Conservation (phyloP, 2,797 vertebrate species). For the Xenopus petersii region DNA sequence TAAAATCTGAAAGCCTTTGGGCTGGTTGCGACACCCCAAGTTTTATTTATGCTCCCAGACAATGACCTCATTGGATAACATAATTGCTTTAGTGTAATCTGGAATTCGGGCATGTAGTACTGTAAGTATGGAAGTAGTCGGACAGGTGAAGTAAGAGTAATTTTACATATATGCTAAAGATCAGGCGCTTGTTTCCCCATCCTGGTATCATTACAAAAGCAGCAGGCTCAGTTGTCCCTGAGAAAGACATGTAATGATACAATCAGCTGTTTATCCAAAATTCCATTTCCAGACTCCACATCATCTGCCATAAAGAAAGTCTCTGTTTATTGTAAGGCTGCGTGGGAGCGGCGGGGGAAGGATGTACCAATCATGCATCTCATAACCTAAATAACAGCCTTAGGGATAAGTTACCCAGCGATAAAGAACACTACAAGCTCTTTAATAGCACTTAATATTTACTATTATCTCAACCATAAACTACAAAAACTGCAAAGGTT, state of each 20-base stretch:
- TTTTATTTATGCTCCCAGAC: too few species aligned
- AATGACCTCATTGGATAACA: too few species aligned
- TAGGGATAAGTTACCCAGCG: background rate
- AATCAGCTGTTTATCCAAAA: constrained; percentile 16
- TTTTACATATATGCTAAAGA: background rate
- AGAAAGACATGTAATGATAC: background rate
- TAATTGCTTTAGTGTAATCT: too few species aligned
- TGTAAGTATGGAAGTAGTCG: too few species aligned
- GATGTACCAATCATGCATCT: background rate
- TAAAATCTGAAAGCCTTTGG: too few species aligned
- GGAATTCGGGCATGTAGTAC: too few species aligned
- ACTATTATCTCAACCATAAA: too few species aligned
- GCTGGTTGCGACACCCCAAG: too few species aligned
- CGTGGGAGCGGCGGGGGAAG: background rate
- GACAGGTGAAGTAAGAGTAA: too few species aligned
- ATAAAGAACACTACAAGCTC: too few species aligned
- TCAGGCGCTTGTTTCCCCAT: background rate
- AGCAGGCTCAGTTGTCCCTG: background rate
- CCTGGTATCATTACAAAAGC: constrained; percentile 24
- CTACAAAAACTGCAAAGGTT: too few species aligned
- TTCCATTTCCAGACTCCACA: constrained; percentile 10
- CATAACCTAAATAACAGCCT: background rate
- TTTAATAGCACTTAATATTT: too few species aligned
- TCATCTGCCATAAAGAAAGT: constrained; percentile 1
- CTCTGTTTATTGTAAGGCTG: constrained; percentile 23